Conservation (phyloP, 2,888 invertebrate genomes). For the Agriotes lineatus region DNA sequence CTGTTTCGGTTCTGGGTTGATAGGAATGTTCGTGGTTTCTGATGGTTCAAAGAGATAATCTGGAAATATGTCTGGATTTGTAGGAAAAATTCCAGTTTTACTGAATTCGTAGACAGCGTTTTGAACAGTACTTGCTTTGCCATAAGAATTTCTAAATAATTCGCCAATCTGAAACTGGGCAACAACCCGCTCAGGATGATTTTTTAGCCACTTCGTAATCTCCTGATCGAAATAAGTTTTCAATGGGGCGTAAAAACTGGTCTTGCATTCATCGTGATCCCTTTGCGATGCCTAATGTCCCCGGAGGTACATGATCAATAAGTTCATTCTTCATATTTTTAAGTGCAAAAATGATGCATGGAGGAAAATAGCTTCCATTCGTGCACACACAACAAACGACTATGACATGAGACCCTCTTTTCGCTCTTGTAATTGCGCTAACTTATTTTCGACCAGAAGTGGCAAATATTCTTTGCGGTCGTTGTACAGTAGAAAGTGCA, state of each 20-base stretch:
- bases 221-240: no score
- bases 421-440: neutral
- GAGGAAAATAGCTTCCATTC: neutral
- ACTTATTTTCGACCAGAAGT: neutral
- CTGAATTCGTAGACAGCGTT: neutral
- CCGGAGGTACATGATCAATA: neutral
- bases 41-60: no score
- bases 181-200: no score
- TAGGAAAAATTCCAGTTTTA: neutral
- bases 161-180: no score
- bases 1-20: no score
- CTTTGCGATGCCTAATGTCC: neutral
- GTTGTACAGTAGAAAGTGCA: neutral
- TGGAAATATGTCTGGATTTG: no score
- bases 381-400: no score
- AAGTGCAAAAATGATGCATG: neutral
- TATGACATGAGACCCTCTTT: neutral
- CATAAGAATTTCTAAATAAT: neutral
- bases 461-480: neutral
- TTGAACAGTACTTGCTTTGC: neutral
- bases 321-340: no score
- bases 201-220: no score
- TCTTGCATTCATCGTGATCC: neutral
- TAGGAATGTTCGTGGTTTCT: no score
- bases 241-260: neutral